Conservation (phyloP, 2,113 vertebrate species). For the Aplodontia rufa region DNA sequence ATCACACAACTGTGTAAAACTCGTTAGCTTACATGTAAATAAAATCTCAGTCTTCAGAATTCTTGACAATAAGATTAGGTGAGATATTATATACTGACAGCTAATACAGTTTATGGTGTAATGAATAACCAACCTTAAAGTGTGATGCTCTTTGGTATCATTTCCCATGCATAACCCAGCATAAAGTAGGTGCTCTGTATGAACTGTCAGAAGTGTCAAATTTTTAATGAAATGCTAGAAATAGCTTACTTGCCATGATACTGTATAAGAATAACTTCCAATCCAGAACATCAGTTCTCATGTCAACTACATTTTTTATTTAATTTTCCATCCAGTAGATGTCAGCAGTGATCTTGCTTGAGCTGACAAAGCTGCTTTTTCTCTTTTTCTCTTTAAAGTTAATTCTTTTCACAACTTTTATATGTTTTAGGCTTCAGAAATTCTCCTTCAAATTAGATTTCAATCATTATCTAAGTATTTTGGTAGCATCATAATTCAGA, state of each 20-base stretch:
- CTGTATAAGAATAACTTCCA: background rate
- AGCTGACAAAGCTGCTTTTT: constrained; percentile 16
- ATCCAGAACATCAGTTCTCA: background rate
- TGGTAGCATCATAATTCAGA: background rate
- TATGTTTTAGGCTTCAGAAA: background rate
- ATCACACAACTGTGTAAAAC: background rate
- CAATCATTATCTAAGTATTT: background rate
- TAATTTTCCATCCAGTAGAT: constrained; percentile 46
- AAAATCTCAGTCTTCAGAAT: background rate
- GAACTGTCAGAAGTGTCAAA: background rate
- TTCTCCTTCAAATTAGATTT: background rate
- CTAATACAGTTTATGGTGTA: background rate
- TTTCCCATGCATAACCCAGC: background rate
- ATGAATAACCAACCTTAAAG: background rate
- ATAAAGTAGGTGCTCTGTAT: background rate
- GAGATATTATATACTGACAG: background rate
- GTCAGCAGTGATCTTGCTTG: constrained; percentile 33
- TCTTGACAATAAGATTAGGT: background rate
- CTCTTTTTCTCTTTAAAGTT: background rate
- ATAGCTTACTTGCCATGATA: background rate
- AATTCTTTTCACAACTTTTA: constrained; percentile 9
- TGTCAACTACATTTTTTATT: background rate
- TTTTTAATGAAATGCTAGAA: background rate
- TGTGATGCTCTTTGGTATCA: background rate
- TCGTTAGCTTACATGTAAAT: background rate